Base-by-base conservation (phyloP, 2,113 vertebrate genomes). In the Climacteris rufus region DNA sequence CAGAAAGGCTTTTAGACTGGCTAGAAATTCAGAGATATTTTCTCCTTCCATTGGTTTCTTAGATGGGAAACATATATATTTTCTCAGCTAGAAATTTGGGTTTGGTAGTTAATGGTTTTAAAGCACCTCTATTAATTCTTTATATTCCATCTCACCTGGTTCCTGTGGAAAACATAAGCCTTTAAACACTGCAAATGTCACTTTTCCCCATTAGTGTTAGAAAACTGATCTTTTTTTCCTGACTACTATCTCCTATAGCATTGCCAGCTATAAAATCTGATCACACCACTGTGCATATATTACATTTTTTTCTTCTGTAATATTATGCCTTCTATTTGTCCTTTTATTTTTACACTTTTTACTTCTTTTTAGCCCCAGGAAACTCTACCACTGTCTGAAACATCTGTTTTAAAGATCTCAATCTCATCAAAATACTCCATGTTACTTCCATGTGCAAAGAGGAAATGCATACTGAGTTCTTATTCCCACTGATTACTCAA, bases 111-210 rank as follows among this genome's bases (percentile, higher is more conserved):
- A 96, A 93, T 68, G 93, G 93, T 86, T 96, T 97, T 97, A 96
- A 97, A 96, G 96, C 79, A 97, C 94, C 96, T 96, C 83, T 97
- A 97, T 96, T 96, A 96, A 97, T 97, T 97, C 97, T 97, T 97
- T 97, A 97, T 90, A 97, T 94, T 97, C 97, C 97, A 97, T 97
- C 95, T 89, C 97, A 97, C 97, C 97, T 97, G 95, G 97, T 96
- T 97, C 97, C 97, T 97, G 97, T 96, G 97, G 95, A 97, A 97
- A 97, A 97, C 97, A 97, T 97, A 97, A 97, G 97, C 90, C 97
- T 97, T 97, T 97, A 97, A 97, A 97, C 93, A 97, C 97, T 97
- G 93, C 90, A 96, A 97, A 97, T 91, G 90, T 93, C 76, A 97
- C 91, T 96, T 97, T 90, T 56, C 89, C 93, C 88, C 78, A 82